Base-by-base conservation (phyloP, 2,888 invertebrate genomes). In the Isoperla grammatica region DNA sequence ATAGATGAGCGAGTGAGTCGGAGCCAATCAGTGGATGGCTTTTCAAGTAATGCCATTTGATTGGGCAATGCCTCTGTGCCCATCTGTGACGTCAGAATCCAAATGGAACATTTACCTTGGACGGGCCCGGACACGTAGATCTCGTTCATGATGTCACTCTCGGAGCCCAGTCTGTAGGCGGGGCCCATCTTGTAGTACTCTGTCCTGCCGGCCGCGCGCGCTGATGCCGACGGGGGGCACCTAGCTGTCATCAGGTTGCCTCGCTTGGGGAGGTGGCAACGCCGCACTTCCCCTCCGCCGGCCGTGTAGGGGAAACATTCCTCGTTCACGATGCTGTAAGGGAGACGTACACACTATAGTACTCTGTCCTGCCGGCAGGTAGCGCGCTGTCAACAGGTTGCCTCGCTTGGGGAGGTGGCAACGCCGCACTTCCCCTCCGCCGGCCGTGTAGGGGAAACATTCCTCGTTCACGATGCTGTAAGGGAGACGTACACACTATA, bases 41-140 rank as follows among this genome's bases (percentile, higher is more conserved):
- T n/a, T n/a, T n/a, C n/a, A n/a, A n/a, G n/a, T n/a, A n/a, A n/a
- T n/a, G n/a, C n/a, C n/a, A n/a, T n/a, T n/a, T n/a, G n/a, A n/a
- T n/a, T n/a, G n/a, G n/a, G n/a, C n/a, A n/a, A n/a, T n/a, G n/a
- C n/a, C n/a, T n/a, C n/a, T n/a, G n/a, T n/a, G n/a, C n/a, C n/a
- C n/a, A n/a, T n/a, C n/a, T n/a, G n/a, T n/a, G n/a, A n/a, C n/a
- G n/a, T n/a, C n/a, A n/a, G n/a, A n/a, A n/a, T n/a, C n/a, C n/a
- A 9, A 56, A 64, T 50, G 35, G n/a, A 40, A 46, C 48, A 12
- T 70, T 71, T 74, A 87, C 88, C 90, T 82, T 95, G 95, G 1
- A 96, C 93, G 1, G 96, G 96, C 48, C 97, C 97, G 45, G 92
- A 92, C 49, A 83, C 83, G 75, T 85, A 79, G 56, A 97, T 93